Percentiles rank a stretch among this genome's conserved stretches.
phyloP scores from a whole-genome alignment of 1,140 invertebrate genomes.

The Acromyrmex echinatior region DNA sequence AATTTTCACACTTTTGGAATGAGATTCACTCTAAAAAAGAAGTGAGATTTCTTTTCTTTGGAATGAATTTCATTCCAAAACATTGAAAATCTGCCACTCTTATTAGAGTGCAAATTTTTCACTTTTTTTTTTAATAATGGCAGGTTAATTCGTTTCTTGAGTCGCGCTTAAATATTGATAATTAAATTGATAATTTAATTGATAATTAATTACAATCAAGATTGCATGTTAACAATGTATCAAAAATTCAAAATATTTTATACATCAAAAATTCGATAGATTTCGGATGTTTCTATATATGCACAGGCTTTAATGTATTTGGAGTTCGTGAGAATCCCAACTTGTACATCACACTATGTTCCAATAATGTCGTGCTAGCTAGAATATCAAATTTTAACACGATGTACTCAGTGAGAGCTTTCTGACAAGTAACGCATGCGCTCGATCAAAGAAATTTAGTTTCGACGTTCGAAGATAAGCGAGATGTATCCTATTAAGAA shows the following conservation, averaged over 20 bases:
- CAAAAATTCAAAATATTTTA: background rate
- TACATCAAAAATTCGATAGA: background rate
- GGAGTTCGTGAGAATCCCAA: background rate
- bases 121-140: too few species aligned
- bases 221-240: background rate
- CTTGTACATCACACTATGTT: background rate
- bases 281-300: background rate
- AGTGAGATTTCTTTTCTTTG: too few species aligned
- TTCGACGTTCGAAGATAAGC: conserved; percentile 26
- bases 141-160: background rate
- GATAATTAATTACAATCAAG: background rate
- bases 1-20: background rate
- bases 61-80: too few species aligned
- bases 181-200: too few species aligned
- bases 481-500: conserved; percentile 7
- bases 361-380: conserved; percentile 30
- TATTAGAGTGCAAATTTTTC: too few species aligned
- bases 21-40: too few species aligned
- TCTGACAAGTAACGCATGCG: conserved; percentile 26
- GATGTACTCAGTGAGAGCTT: background rate
- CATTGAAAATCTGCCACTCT: too few species aligned
- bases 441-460: conserved; percentile 43
- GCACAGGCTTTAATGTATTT: background rate
- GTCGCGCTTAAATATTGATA: background rate
- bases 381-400: conserved; percentile 39